Base-by-base conservation (phyloP, 2,113 vertebrate genomes). In the Octodon degus region DNA sequence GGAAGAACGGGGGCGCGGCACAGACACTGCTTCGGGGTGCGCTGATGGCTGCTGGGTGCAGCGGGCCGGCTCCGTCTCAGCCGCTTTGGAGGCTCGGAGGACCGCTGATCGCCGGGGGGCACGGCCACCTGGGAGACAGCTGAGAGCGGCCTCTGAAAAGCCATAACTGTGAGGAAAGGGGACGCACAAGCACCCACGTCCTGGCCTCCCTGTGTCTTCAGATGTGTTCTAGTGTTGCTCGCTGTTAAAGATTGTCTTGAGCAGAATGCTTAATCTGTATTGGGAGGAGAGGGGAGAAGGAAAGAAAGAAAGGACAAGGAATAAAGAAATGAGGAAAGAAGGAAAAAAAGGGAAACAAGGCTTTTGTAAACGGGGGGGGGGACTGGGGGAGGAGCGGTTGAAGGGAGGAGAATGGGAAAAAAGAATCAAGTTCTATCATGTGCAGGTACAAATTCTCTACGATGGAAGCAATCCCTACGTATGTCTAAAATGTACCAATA, bases 161-260 rank as follows among this genome's bases (percentile, higher is more conserved):
- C 34, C 50, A 22, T 20, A 67, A 76, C 65, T n/a, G 2, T 80
- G 43, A 89, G 70, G 70, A 22, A 27, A 79, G 90, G 24, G 53
- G 13, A 14, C 87, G 22, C 24, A 27, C 27, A 55, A 47, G 89
- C 14, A 13, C 37, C 40, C 12, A 43, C 6, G 24, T 47, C 60
- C 17, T 72, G 43, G 1, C 12, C 43, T 72, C 72, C 90, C 76
- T 20, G 24, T 17, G 2, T 85, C 50, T 94, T 86, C 14, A 62
- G 14, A 53, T 65, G 72, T 72, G 8, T 8, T 37, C 30, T 84
- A 22, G 27, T 47, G 55, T 32, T 70, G 3, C 27, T 62, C n/a
- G 19, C 87, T 43, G 90, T 76, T 91, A 82, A 92, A 95, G 58
- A 47, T 14, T 72, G 7, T 34, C 68, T 93, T 88, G 47, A 90